These are phyloP conservation scores for Drosophila picticornis DNA, from an alignment of 2,888 invertebrate genomes.

Conservation along the genomic window DNA sequence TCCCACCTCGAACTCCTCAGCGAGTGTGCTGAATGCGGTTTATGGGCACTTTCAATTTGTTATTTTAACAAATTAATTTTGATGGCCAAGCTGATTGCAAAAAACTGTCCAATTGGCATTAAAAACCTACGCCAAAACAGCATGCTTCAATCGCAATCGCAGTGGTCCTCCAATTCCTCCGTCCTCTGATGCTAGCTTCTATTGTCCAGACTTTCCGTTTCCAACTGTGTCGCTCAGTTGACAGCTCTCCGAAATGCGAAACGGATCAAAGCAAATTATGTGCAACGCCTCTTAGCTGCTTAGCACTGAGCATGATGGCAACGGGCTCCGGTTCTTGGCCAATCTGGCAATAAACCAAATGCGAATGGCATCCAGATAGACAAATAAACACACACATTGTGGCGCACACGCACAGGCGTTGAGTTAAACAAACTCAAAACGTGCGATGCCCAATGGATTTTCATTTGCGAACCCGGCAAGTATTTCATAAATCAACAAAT, in stretches of 20 bases:
- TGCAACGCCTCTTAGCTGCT: conserved; percentile 81
- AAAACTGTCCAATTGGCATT: conserved; percentile 75
- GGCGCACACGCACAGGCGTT: conserved; percentile 3
- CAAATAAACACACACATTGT: conserved; percentile 2
- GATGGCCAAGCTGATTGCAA: conserved; percentile 77
- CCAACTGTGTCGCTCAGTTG: conserved; percentile 52
- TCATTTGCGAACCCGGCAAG: conserved; percentile 70
- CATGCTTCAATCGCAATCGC: conserved; percentile 38
- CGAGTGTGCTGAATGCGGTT: not conserved
- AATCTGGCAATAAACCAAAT: conserved; percentile 44
- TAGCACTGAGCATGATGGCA: conserved; percentile 47
- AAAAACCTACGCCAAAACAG: conserved; percentile 75
- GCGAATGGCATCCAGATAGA: conserved; percentile 37
- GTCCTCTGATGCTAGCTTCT: conserved; percentile 36
- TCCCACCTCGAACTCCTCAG: not conserved
- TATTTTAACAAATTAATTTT: conserved; percentile 79
- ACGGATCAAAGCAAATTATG: conserved; percentile 80
- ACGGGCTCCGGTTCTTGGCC: conserved; percentile 14
- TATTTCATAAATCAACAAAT: conserved; percentile 80
- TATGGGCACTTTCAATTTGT: conserved; percentile 69
- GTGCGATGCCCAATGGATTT: conserved; percentile 67
- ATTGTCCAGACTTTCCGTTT: conserved; percentile 52
- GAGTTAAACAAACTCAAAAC: conserved; percentile 38
- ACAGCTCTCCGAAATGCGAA: conserved; percentile 77
- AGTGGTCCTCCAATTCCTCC: not conserved